Evolutionary conservation across 2,888 invertebrate species (phyloP).

Genomic region (Asteroscopus sphinx): DNA sequence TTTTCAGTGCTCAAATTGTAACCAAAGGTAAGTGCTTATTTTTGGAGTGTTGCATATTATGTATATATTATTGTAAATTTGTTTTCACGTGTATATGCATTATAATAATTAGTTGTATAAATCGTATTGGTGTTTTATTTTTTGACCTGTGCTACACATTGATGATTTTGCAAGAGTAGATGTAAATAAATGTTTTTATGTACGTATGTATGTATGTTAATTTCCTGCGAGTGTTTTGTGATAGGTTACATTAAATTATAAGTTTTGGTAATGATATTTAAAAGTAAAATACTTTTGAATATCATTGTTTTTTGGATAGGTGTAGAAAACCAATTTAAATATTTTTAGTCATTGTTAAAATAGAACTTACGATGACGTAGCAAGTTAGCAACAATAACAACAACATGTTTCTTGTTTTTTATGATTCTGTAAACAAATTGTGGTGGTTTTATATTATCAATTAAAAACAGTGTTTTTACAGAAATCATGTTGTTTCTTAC

Average conservation of each 20-base stretch:
- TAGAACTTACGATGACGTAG: neutral
- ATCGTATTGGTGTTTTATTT: slow-evolving; percentile 59
- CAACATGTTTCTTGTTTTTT: neutral
- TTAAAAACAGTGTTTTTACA: neutral
- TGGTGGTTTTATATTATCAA: neutral
- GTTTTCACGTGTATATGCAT: slow-evolving; percentile 36
- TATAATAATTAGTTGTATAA: slow-evolving; percentile 53
- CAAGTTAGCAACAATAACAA: neutral
- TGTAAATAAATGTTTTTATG: neutral
- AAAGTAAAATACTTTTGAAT: too few relatives aligned
- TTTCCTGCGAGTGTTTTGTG: too few relatives aligned
- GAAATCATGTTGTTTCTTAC: neutral
- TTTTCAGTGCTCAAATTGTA: slow-evolving; percentile 22
- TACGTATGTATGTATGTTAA: slow-evolving; percentile 2
- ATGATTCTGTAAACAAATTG: neutral
- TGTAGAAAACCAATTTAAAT: too few relatives aligned
- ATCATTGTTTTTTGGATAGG: too few relatives aligned
- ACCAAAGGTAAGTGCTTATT: slow-evolving; percentile 52
- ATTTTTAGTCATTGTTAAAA: neutral
- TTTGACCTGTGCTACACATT: slow-evolving; percentile 36
- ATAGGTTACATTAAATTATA: too few relatives aligned
- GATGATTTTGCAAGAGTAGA: neutral
- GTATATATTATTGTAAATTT: slow-evolving; percentile 52
- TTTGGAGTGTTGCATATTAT: slow-evolving; percentile 32
- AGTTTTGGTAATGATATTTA: too few relatives aligned